phyloP scores from a whole-genome alignment of 2,113 vertebrate species.

The Equus przewalskii region DNA sequence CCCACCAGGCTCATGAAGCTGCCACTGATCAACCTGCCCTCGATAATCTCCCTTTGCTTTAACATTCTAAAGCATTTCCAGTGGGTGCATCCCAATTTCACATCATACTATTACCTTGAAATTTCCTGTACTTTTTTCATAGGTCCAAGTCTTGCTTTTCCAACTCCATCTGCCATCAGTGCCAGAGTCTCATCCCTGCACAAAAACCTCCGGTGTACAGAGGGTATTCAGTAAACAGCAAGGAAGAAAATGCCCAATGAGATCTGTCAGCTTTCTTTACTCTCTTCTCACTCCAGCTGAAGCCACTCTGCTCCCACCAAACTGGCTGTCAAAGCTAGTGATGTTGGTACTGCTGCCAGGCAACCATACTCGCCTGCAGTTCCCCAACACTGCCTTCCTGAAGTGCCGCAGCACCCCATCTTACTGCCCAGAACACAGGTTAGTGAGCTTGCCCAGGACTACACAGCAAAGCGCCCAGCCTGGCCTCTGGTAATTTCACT shows the following conservation, averaged over 20 bases:
- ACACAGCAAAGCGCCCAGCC: neutral
- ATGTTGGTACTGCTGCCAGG: neutral
- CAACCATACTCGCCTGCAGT: neutral
- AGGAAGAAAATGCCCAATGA: neutral
- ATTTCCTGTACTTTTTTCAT: neutral
- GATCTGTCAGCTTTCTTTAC: neutral
- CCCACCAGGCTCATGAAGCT: neutral
- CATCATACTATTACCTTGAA: neutral
- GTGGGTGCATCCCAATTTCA: neutral
- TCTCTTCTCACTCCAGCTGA: neutral
- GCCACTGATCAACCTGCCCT: neutral
- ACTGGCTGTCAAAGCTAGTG: no score
- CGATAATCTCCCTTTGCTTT: neutral
- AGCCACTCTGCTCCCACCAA: neutral
- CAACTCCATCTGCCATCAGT: neutral
- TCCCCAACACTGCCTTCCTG: neutral
- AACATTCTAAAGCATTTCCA: neutral
- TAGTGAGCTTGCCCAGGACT: neutral
- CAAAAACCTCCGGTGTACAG: neutral
- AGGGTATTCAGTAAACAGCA: neutral
- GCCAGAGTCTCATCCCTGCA: neutral
- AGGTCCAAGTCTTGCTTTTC: neutral
- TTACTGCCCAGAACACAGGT: neutral
- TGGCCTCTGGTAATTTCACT: neutral
- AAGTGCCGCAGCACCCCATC: neutral